phyloP scores from a whole-genome alignment of 2,113 vertebrate species.

The Willisornis vidua region DNA sequence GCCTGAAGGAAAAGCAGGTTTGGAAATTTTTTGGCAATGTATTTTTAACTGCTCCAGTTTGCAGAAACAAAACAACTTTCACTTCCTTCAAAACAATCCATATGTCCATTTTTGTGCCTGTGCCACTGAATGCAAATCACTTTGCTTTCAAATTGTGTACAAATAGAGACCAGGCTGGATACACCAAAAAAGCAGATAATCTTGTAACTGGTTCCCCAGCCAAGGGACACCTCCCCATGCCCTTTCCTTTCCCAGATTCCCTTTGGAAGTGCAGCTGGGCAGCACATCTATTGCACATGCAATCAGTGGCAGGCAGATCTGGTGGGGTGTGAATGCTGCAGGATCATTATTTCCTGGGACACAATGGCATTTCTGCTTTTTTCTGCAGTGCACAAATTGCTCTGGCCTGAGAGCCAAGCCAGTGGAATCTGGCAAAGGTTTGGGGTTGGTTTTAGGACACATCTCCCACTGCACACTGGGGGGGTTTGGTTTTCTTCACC shows the following conservation, averaged over 20 bases:
- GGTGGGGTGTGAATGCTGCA: background rate
- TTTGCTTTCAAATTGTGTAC: background rate
- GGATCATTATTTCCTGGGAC: background rate
- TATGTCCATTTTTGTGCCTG: background rate
- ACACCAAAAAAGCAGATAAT: background rate
- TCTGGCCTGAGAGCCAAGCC: background rate
- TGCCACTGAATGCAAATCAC: background rate
- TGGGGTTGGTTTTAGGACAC: background rate
- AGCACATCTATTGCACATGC: background rate
- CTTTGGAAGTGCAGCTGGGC: slow-evolving; percentile 6
- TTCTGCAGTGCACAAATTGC: background rate
- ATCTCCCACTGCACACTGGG: background rate
- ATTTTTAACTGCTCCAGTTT: slow-evolving; percentile 10
- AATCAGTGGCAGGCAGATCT: background rate
- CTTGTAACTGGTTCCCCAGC: background rate
- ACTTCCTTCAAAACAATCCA: slow-evolving; percentile 15
- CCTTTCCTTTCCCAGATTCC: background rate
- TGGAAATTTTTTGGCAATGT: background rate
- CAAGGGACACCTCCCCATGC: background rate
- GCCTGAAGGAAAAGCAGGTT: background rate
- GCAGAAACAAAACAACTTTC: slow-evolving; percentile 33
- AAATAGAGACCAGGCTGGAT: background rate
- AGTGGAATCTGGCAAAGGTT: background rate
- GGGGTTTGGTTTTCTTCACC: background rate
- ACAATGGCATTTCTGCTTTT: background rate